Conservation (phyloP, 2,888 invertebrate genomes). For the Ganaspis brasiliensis region DNA sequence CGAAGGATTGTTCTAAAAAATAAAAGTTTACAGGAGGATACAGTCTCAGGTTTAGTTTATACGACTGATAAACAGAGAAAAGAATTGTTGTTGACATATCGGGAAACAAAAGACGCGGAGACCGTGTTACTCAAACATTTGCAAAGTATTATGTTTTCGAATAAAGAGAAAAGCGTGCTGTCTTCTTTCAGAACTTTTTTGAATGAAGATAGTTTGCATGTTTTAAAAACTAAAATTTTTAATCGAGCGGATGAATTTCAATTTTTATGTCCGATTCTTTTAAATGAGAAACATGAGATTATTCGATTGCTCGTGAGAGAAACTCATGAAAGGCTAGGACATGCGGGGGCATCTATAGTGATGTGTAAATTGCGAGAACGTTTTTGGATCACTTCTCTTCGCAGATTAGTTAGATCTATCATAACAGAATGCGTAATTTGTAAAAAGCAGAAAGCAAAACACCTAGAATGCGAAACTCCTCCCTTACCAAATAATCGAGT, state of each 20-base stretch:
- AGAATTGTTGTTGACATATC: background rate
- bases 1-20: slow-evolving; percentile 17
- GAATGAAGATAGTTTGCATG: background rate
- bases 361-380: slow-evolving; percentile 53
- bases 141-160: background rate
- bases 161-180: background rate
- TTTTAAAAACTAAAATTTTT: slow-evolving; percentile 57
- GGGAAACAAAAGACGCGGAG: background rate
- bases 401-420: slow-evolving; percentile 48
- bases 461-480: slow-evolving; percentile 72
- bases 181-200: slow-evolving; percentile 11
- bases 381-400: slow-evolving; percentile 56
- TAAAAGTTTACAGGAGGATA: background rate
- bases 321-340: slow-evolving; percentile 48
- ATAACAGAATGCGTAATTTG: slow-evolving; percentile 55
- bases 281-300: slow-evolving; percentile 57
- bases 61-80: background rate
- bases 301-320: slow-evolving; percentile 22
- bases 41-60: too few species aligned
- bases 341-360: slow-evolving; percentile 55
- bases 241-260: slow-evolving; percentile 58
- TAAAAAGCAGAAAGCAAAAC: slow-evolving; percentile 67
- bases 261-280: slow-evolving; percentile 65
- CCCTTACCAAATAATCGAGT: slow-evolving; percentile 61
- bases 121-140: background rate